Conservation (phyloP, 2,888 invertebrate genomes). For the Patella ulyssiponensis region DNA sequence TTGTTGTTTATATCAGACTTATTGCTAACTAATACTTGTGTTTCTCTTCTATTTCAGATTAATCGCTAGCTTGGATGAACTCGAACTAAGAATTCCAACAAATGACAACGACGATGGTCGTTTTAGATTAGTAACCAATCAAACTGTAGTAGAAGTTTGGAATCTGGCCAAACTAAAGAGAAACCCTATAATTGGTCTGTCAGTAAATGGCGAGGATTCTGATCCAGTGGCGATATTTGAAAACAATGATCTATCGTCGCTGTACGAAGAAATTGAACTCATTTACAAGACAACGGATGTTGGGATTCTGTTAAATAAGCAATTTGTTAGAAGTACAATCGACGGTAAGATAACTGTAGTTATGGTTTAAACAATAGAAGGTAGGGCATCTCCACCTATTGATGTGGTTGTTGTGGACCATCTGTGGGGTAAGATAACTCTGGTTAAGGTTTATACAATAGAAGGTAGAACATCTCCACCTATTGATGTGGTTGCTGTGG, state of each 20-base stretch:
- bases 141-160: conserved; percentile 28
- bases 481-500: no score
- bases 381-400: no score
- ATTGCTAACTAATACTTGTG: no score
- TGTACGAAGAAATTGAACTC: conserved; percentile 18
- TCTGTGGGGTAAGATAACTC: no score
- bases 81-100: neutral
- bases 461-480: no score
- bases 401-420: no score
- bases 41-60: no score
- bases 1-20: no score
- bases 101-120: neutral
- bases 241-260: conserved; percentile 19
- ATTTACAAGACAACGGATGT: conserved; percentile 33
- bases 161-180: conserved; percentile 3
- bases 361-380: no score
- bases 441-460: no score
- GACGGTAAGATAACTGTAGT: conserved; percentile 10
- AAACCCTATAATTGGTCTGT: conserved; percentile 25
- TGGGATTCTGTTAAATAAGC: conserved; percentile 39
- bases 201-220: conserved; percentile 8
- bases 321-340: conserved; percentile 21
- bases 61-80: neutral
- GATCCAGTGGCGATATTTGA: neutral
- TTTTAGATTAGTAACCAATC: conserved; percentile 19